phyloP scores from a whole-genome alignment of 2,797 vertebrate species.

The Stomatorhinus walkeri region DNA sequence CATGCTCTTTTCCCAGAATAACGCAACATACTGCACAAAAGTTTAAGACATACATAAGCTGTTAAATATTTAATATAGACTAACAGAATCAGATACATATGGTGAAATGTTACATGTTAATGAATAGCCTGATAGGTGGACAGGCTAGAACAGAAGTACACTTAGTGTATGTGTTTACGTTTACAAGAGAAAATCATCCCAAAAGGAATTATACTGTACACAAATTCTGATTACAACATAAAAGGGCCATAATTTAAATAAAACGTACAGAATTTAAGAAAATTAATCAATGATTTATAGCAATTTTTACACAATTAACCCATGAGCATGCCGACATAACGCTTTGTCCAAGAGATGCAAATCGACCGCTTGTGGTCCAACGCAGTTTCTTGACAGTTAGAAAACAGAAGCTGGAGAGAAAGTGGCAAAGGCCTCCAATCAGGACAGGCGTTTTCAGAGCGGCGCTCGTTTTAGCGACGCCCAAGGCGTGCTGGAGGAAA shows the following conservation, averaged over 20 bases:
- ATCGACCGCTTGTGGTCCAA: background rate
- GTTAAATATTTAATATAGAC: constrained; percentile 33
- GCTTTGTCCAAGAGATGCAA: background rate
- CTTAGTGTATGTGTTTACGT: constrained; percentile 25
- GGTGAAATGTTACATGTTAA: constrained; percentile 23
- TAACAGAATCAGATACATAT: constrained; percentile 28
- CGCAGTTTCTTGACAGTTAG: background rate
- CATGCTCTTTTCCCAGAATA: background rate
- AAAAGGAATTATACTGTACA: constrained; percentile 2
- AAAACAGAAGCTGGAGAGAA: background rate
- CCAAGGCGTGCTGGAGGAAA: constrained; percentile 16
- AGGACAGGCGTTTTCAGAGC: background rate
- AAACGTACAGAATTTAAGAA: background rate
- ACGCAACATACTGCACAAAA: background rate
- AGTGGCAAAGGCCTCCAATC: background rate
- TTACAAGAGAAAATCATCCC: background rate
- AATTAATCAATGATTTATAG: background rate
- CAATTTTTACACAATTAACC: background rate
- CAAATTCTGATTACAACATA: background rate
- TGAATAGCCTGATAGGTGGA: background rate
- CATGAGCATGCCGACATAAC: too few species aligned
- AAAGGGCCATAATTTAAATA: background rate
- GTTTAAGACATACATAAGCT: background rate
- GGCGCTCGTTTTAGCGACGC: background rate
- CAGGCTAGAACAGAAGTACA: constrained; percentile 18